Evolutionary conservation across 2,797 vertebrate genomes (phyloP).

Genomic region (Danio jaintianensis): DNA sequence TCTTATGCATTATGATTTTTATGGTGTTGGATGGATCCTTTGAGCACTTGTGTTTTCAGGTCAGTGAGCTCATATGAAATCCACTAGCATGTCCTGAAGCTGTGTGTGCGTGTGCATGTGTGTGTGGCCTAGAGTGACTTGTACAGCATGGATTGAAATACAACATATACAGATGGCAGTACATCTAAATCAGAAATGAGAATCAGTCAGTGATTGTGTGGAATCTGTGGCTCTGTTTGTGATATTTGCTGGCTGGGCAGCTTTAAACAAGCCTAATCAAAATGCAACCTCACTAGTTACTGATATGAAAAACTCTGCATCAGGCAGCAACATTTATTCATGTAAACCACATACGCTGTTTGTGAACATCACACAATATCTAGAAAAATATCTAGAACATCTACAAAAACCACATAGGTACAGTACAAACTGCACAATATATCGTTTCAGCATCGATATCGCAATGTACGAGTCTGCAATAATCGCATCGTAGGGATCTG

Average conservation of each 20-base stretch:
- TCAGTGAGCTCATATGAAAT: conserved; percentile 60
- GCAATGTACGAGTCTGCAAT: too few species aligned
- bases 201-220: neutral
- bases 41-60: conserved; percentile 62
- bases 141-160: conserved; percentile 8
- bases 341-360: neutral
- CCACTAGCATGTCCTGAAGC: conserved; percentile 42
- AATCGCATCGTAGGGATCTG: too few species aligned
- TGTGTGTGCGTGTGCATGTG: conserved; percentile 26
- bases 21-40: conserved; percentile 51
- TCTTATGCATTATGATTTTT: conserved; percentile 49
- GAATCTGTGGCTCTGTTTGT: neutral
- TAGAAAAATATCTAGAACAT: too few species aligned
- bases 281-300: neutral
- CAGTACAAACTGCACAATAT: too few species aligned
- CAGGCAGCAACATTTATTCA: neutral
- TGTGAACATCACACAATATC: neutral
- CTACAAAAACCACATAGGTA: too few species aligned
- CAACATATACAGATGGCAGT: neutral
- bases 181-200: neutral
- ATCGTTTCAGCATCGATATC: too few species aligned
- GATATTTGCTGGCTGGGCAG: neutral
- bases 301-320: neutral
- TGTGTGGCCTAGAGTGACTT: neutral
- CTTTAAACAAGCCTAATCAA: neutral